Evolutionary conservation across 1,140 invertebrate species (phyloP).

Genomic region (Drosophila seguyi): DNA sequence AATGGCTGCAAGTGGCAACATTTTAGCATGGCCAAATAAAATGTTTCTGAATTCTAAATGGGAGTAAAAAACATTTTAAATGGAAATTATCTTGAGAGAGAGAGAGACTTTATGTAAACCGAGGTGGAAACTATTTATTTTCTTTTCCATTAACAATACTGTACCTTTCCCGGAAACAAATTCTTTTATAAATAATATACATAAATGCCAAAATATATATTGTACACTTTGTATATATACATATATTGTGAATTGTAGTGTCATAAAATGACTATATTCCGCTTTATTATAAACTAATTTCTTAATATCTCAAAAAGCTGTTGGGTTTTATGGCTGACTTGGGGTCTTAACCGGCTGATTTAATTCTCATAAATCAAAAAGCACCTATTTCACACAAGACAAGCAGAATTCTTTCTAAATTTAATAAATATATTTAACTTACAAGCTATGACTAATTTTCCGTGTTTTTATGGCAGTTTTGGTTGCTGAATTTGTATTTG

Average conservation of each 20-base stretch:
- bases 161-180: not conserved
- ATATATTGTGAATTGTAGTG: not conserved
- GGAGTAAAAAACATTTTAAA: not conserved
- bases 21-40: conserved; percentile 26
- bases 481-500: not conserved
- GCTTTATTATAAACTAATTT: not conserved
- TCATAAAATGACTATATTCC: not conserved
- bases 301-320: not conserved
- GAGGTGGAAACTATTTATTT: not conserved
- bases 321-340: not conserved
- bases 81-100: not conserved
- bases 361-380: not conserved
- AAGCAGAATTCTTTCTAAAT: not conserved
- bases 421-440: not conserved
- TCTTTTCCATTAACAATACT: not conserved
- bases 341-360: not conserved
- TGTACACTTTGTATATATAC: not conserved
- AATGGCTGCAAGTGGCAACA: conserved; percentile 23
- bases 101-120: not conserved
- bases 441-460: not conserved
- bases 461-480: not conserved
- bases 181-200: not conserved
- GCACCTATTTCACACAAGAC: not conserved
- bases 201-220: not conserved
- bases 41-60: conserved; percentile 7